Evolutionary conservation across 2,113 vertebrate genomes (phyloP).

Genomic region (Microtus montanus): DNA sequence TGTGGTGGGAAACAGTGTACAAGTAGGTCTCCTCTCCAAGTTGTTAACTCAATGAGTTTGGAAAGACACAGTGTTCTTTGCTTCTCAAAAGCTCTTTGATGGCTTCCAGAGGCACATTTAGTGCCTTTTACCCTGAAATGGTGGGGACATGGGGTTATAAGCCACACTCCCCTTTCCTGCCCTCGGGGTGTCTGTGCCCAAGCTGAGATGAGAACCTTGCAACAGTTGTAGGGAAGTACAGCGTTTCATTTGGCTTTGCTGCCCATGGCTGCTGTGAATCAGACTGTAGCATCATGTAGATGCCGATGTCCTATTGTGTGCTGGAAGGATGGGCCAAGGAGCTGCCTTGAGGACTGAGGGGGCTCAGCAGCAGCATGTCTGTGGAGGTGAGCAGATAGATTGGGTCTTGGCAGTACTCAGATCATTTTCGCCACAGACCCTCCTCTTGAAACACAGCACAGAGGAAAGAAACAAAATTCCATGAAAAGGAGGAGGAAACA

Average conservation of each 20-base stretch:
- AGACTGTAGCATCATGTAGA: background rate
- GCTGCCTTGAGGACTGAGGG: background rate
- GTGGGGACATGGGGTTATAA: background rate
- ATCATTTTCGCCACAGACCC: background rate
- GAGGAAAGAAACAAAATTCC: background rate
- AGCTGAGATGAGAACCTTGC: background rate
- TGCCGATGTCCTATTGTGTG: too few species aligned
- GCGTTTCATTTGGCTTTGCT: background rate
- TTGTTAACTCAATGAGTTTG: background rate
- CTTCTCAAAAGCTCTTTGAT: background rate
- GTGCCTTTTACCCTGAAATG: fast-evolving
- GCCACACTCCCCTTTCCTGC: background rate
- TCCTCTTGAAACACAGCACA: background rate
- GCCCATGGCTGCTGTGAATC: background rate
- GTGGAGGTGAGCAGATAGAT: background rate
- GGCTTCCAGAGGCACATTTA: background rate
- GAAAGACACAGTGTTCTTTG: background rate
- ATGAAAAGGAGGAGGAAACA: background rate
- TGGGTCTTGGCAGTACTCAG: fast-evolving
- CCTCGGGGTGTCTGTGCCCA: background rate
- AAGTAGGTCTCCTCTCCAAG: background rate
- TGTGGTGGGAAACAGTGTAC: background rate
- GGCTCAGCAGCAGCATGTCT: background rate
- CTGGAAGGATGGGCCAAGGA: background rate
- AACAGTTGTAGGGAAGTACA: background rate